phyloP scores from a whole-genome alignment of 1,140 invertebrate species.

The Drosophila triauraria region DNA sequence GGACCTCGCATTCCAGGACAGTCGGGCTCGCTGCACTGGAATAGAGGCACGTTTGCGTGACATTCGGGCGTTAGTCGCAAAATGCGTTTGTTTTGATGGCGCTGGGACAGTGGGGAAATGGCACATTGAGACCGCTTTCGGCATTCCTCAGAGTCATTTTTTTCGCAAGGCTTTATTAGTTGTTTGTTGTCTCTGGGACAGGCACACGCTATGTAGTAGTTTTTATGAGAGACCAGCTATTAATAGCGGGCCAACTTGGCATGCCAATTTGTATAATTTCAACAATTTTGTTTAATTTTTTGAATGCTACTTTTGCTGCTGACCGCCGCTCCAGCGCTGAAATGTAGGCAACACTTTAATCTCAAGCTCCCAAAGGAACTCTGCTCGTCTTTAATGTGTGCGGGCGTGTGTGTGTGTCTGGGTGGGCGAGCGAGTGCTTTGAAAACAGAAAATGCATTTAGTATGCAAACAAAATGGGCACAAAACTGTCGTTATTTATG shows the following conservation, averaged over 20 bases:
- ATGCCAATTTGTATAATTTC: slow-evolving; percentile 53
- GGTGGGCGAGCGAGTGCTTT: slow-evolving; percentile 29
- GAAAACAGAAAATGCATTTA: slow-evolving; percentile 62
- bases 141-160: slow-evolving; percentile 20
- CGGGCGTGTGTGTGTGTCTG: neutral
- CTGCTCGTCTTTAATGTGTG: slow-evolving; percentile 42
- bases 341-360: slow-evolving; percentile 47
- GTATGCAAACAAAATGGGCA: slow-evolving; percentile 71
- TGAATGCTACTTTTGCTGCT: slow-evolving; percentile 18
- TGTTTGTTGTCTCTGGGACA: slow-evolving; percentile 60
- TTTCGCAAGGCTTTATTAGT: slow-evolving; percentile 50
- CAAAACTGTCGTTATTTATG: slow-evolving; percentile 79
- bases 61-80: slow-evolving; percentile 66
- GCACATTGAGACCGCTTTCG: slow-evolving; percentile 52
- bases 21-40: slow-evolving; percentile 33
- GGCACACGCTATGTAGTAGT: slow-evolving; percentile 29
- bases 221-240: slow-evolving; percentile 28
- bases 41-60: slow-evolving; percentile 68
- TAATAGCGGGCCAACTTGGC: slow-evolving; percentile 39
- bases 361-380: slow-evolving; percentile 12
- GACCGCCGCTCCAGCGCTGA: slow-evolving; percentile 12
- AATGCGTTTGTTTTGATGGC: slow-evolving; percentile 70
- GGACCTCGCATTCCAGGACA: slow-evolving; percentile 40
- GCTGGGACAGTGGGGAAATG: slow-evolving; percentile 58
- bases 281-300: slow-evolving; percentile 51